These are phyloP conservation scores for Hyperoplus lanceolatus DNA, from an alignment of 2,797 vertebrate species.

Conservation along the genomic window DNA sequence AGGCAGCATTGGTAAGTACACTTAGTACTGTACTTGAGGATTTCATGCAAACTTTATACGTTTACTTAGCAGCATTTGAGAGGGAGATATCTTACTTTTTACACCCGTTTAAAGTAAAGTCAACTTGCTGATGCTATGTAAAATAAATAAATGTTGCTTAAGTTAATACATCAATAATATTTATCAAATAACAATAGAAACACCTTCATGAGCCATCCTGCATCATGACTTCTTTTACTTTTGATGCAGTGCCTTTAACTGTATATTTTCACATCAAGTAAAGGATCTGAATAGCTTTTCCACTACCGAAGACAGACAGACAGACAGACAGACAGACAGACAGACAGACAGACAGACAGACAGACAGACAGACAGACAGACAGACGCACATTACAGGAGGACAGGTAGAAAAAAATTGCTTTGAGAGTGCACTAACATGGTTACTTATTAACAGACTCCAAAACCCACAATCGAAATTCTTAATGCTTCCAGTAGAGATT, in stretches of 20 bases:
- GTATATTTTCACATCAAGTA: background rate
- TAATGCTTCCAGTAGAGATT: background rate
- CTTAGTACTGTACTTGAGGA: background rate
- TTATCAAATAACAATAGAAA: background rate
- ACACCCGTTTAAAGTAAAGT: background rate
- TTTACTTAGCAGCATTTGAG: background rate
- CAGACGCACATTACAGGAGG: slow-evolving; percentile 5
- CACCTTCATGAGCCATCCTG: background rate
- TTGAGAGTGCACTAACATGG: background rate
- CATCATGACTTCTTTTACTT: background rate
- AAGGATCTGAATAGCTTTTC: background rate
- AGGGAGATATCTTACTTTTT: background rate
- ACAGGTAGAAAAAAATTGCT: background rate
- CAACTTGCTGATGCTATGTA: background rate
- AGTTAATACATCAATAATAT: background rate
- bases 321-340: too few relatives aligned
- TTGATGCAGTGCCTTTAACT: background rate
- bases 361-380: too few relatives aligned
- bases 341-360: too few relatives aligned
- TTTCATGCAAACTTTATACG: background rate
- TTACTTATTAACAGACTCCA: slow-evolving; percentile 16
- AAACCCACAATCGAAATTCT: slow-evolving; percentile 3
- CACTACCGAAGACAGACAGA: too few relatives aligned
- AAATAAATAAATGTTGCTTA: background rate
- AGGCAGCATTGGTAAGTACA: background rate